Evolutionary conservation across 1,140 invertebrate genomes (phyloP).

Genomic region (Euwallacea similis): DNA sequence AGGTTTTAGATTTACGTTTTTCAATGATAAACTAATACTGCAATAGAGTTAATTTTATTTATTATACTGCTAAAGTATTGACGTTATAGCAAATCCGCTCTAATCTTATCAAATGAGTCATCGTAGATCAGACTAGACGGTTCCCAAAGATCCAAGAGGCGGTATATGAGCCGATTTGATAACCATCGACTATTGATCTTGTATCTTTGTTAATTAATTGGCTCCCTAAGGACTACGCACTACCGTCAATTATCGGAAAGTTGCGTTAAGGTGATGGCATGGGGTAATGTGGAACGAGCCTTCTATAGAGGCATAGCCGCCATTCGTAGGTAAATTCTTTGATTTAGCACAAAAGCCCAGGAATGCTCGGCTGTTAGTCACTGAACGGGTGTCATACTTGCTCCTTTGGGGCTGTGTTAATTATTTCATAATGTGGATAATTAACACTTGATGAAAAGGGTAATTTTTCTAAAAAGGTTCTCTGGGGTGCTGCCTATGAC

Average conservation of each 20-base stretch:
- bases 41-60: too few species aligned
- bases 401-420: background rate
- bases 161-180: background rate
- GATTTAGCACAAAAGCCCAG: background rate
- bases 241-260: background rate
- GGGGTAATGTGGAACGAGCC: background rate
- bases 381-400: background rate
- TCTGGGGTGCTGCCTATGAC: too few species aligned
- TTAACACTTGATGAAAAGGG: background rate
- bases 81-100: too few species aligned
- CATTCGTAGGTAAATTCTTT: background rate
- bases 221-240: background rate
- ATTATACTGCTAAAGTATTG: too few species aligned
- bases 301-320: background rate
- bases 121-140: background rate
- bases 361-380: background rate
- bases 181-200: background rate
- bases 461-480: background rate
- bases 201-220: slow-evolving; percentile 1
- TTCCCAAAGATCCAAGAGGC: background rate
- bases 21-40: too few species aligned
- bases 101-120: too few species aligned
- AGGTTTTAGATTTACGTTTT: too few species aligned
- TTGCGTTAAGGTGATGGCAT: background rate
- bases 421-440: background rate